These are phyloP conservation scores for Drosophila murphyi DNA, from an alignment of 1,140 invertebrate species.

Conservation along the genomic window DNA sequence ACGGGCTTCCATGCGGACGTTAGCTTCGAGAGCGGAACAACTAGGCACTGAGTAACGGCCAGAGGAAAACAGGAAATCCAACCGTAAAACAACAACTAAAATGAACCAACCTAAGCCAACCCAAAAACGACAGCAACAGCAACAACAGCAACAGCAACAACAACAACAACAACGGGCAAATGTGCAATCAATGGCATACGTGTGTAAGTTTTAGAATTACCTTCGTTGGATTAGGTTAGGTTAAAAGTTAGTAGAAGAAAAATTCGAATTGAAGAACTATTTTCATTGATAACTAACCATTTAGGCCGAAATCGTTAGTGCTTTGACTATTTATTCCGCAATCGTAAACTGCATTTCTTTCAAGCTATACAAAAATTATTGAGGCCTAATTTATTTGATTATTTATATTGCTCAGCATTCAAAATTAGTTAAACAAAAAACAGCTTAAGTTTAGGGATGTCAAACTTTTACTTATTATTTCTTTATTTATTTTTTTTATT, in stretches of 20 bases:
- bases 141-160: not conserved
- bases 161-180: conserved; percentile 8
- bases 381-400: too few species aligned
- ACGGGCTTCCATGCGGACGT: conserved; percentile 91
- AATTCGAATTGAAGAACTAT: not conserved
- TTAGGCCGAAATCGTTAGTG: too few species aligned
- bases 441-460: too few species aligned
- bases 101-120: not conserved
- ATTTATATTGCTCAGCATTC: too few species aligned
- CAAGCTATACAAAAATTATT: too few species aligned
- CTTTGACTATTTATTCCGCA: too few species aligned
- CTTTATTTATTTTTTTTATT: too few species aligned
- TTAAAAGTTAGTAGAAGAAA: not conserved
- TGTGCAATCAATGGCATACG: conserved; percentile 46
- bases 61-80: conserved; percentile 1
- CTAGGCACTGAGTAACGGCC: conserved; percentile 54
- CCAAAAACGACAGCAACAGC: not conserved
- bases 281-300: too few species aligned
- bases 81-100: not conserved
- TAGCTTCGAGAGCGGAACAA: conserved; percentile 85
- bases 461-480: too few species aligned
- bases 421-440: too few species aligned
- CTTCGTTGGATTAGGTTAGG: not conserved
- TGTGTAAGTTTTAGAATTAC: conserved; percentile 24
- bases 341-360: too few species aligned